Evolutionary conservation across 2,797 vertebrate genomes (phyloP).

Genomic region (Cuculus canorus): DNA sequence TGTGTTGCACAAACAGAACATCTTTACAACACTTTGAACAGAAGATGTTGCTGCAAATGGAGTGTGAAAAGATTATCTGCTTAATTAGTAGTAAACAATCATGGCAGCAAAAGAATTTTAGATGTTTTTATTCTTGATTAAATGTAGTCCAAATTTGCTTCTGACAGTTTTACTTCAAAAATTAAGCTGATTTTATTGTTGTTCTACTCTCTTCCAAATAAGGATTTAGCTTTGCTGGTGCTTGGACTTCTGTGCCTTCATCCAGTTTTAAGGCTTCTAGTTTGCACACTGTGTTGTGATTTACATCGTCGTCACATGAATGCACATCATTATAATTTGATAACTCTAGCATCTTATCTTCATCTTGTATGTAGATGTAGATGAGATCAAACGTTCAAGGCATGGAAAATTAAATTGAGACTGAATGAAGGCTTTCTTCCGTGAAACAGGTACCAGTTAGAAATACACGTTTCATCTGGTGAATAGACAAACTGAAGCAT

Average conservation of each 20-base stretch:
- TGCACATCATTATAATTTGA: not conserved
- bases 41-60: conserved; percentile 68
- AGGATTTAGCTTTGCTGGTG: not conserved
- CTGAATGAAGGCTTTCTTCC: not conserved
- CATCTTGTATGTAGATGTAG: not conserved
- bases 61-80: conserved; percentile 62
- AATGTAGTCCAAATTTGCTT: conserved; percentile 27
- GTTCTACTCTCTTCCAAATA: not conserved
- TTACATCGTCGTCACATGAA: not conserved
- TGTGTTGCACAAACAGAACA: conserved; percentile 51
- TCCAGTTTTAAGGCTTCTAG: not conserved
- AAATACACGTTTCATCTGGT: not conserved
- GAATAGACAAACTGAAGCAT: not conserved
- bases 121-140: conserved; percentile 39
- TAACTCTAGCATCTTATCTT: not conserved
- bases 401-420: not conserved
- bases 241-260: not conserved
- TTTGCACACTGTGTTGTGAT: not conserved
- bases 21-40: conserved; percentile 66
- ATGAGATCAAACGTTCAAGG: not conserved
- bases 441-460: not conserved
- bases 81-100: conserved; percentile 69
- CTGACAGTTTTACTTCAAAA: conserved; percentile 4
- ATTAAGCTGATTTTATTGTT: not conserved
- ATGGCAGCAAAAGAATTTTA: conserved; percentile 50